Conservation (phyloP, 2,113 vertebrate species). For the Etheostoma cragini region DNA sequence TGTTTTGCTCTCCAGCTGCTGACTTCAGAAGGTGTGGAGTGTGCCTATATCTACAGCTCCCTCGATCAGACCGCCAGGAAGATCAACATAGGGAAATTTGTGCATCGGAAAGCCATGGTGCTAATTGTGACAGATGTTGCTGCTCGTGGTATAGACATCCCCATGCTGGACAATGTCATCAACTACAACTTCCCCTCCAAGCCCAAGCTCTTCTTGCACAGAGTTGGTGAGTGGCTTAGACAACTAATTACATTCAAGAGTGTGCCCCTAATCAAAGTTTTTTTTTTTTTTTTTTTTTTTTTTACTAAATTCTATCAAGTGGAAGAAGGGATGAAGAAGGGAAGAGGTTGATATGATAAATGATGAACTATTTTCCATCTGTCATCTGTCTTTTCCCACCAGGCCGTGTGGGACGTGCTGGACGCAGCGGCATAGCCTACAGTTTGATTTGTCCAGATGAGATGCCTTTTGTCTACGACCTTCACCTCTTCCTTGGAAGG, state of each 20-base stretch:
- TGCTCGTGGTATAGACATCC: conserved; percentile 96
- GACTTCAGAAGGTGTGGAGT: conserved; percentile 85
- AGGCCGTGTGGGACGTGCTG: conserved; percentile 96
- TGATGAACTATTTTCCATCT: neutral
- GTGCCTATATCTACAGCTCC: conserved; percentile 95
- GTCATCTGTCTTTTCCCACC: conserved; percentile 13
- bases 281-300: neutral
- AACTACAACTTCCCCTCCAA: conserved; percentile 98
- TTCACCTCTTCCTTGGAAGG: conserved; percentile 93
- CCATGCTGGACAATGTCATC: conserved; percentile 95
- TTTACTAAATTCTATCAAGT: neutral
- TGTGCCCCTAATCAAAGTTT: neutral
- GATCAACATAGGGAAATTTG: conserved; percentile 96
- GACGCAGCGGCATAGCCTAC: conserved; percentile 90
- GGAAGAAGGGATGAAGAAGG: neutral
- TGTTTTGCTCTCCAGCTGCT: conserved; percentile 84
- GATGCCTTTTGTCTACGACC: conserved; percentile 90
- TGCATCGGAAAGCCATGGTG: conserved; percentile 91
- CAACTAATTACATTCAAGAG: neutral
- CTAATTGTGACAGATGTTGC: conserved; percentile 96
- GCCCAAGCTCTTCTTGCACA: conserved; percentile 95
- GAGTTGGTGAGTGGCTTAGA: conserved; percentile 88
- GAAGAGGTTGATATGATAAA: neutral
- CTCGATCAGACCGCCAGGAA: conserved; percentile 97
- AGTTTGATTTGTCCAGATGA: conserved; percentile 93